Evolutionary conservation across 2,888 invertebrate species (phyloP).

Genomic region (Drosophila fulvimacula): DNA sequence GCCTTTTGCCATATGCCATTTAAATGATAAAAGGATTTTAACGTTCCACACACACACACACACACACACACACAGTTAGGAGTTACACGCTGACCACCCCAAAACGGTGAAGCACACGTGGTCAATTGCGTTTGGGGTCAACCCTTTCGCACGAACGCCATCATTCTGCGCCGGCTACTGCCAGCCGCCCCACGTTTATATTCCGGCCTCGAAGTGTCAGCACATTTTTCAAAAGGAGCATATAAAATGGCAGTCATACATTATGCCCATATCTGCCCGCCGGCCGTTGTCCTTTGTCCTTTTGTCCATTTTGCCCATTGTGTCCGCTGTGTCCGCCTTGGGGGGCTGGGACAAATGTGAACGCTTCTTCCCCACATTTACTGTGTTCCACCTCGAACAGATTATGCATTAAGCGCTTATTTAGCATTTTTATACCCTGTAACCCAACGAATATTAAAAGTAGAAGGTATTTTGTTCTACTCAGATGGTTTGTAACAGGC

Average conservation of each 20-base stretch:
- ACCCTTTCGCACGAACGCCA: constrained; percentile 80
- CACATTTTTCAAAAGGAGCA: constrained; percentile 79
- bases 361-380: constrained; percentile 40
- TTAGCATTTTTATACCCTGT: constrained; percentile 68
- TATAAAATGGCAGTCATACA: constrained; percentile 77
- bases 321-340: constrained; percentile 11
- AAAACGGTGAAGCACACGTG: constrained; percentile 71
- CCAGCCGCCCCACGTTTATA: constrained; percentile 26
- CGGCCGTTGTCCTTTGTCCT: constrained; percentile 28
- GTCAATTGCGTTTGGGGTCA: constrained; percentile 82
- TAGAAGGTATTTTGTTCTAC: background rate
- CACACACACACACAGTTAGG: constrained; percentile 20
- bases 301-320: constrained; percentile 12
- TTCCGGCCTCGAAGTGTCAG: constrained; percentile 73
- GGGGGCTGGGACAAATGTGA: constrained; percentile 21
- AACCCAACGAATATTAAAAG: background rate
- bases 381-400: constrained; percentile 58
- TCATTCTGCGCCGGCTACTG: constrained; percentile 48
- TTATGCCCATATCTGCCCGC: constrained; percentile 77
- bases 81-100: constrained; percentile 28
- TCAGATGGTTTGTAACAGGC: background rate
- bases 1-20: constrained; percentile 80
- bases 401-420: constrained; percentile 82
- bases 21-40: constrained; percentile 81
- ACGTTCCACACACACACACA: constrained; percentile 29